Base-by-base conservation (phyloP, 2,797 vertebrate species). In the Rhynchonycteris naso region DNA sequence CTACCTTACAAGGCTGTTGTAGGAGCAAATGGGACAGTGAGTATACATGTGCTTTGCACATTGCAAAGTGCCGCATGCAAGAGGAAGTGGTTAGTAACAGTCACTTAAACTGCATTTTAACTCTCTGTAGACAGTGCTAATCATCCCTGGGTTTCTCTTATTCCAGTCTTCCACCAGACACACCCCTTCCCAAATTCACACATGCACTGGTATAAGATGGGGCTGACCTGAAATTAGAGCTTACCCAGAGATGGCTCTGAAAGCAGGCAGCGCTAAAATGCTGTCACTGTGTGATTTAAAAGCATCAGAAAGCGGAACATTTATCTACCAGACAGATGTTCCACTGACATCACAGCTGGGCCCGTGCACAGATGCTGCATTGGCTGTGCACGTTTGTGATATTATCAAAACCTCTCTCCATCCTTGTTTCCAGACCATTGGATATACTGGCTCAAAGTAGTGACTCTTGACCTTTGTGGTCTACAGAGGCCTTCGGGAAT, bases 311-410 rank as follows among this genome's bases (percentile, higher is more conserved):
- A 91, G 52, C 84, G n/a, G 81, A 54, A 56, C 54, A 74, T 66
- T 82, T 75, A 80, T 82, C 80, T 43, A 35, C 83, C 90, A 58
- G 88, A 80, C 82, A 80, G 92, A 69, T 96, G 93, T 90, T 88
- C 35, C 11, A 4, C 35, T 79, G 89, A 68, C 35, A 76, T 54
- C 81, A 35, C 90, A 92, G 68, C 72, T 63, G 72, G 59, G 79
- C 7, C 28, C 7, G 19, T 22, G 8, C 54, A 68, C 74, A 79
- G 10, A 38, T 19, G 47, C 18, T 18, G 59, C 33, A 2, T 66
- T 54, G 24, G n/a, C 19, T 35, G 12, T 56, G n/a, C 50, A 19
- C 71, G 47, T 11, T 85, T 54, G 63, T 5, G 8, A 43, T 78
- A 33, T 69, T 69, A 58, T 82, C 6, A 11, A 92, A 90, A 54